Evolutionary conservation across 2,797 vertebrate species (phyloP), one percentile per base, ranked within the genome.

Genomic region (Eulemur mongoz): DNA sequence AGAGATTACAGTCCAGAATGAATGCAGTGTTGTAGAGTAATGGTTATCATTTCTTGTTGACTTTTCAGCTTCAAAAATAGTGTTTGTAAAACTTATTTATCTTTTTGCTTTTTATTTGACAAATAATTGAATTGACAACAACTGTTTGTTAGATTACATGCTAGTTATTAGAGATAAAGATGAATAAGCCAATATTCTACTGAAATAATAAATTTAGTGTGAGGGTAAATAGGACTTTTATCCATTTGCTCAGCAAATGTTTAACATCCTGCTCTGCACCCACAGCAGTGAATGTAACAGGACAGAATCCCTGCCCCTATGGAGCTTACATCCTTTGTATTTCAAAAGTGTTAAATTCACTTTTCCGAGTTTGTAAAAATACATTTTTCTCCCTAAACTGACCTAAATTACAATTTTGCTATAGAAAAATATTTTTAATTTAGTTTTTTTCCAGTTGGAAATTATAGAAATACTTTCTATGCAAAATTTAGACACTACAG

Each of bases 301-400:
- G 81, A 88, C 35, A 82, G 43, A 89, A 94, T 93, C 10, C 20
- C 15, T 52, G 1, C 12, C 59, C 30, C 35, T 13, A 5, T 48
- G 35, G 76, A 72, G 25, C 72, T 88, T 91, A 27, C 40, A 72
- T 96, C 40, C 54, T 85, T 83, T 92, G 43, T 94, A 61, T 94
- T 95, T 91, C 92, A 89, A 95, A 84, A 45, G 38, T 57, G 13
- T 78, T 89, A 78, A 84, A 22, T 94, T 82, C 30, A 72, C 67
- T 72, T 92, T 96, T 81, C n/a, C n/a, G 84, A 93, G n/a, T 90
- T 82, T 88, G 22, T 95, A 88, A 70, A 92, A 91, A 40, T 81
- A 50, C 50, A 27, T 63, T 89, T 79, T 91, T 73, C 50, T 80
- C 6, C 23, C 20, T 14, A 52, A 8, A 43, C 75, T 92, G 63